Base-by-base conservation (phyloP, 2,888 invertebrate species). In the Cerceris ruficornis region DNA sequence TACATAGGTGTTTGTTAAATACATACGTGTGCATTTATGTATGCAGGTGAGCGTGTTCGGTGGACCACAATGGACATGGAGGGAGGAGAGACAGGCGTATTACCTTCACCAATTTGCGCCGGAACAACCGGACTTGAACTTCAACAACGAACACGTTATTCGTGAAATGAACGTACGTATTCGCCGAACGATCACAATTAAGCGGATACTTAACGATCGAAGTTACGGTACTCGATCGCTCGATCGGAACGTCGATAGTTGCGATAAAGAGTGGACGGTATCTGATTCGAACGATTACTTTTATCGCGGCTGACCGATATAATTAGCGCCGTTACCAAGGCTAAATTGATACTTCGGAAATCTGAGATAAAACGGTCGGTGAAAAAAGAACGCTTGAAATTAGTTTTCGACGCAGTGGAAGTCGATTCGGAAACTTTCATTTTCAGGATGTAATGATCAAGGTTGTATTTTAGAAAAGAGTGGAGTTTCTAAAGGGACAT, bases 61-160 rank as follows among this genome's bases (percentile, higher is more conserved):
- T 13, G 93, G 93, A 1, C 86, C 93, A 6, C 94, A 93, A 0
- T 95, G 95, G 95, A 90, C 91, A 5, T 94, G 91, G 89, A 91
- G 92, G 65, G 88, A 87, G 0, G 84, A 86, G 4, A 87, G 94
- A 43, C 73, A 91, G 13, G 91, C 93, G 80, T 95, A 91, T 88
- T 95, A 94, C 83, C 92, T 94, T 50, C 95, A 95, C 84, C 93
- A 94, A 73, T 95, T 94, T 81, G 90, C 93, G 7, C 74, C 85
- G 0, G 89, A 93, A 50, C 94, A 95, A 84, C 94, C 95, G 0
- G 95, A 95, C 87, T 89, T 95, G 0, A 94, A 95, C 88, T 94
- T 91, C 81, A 86, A 92, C 7, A 93, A 93, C 86, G 83, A 90
- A 0, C 41, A 79, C 2, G 92, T 93, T 9, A 67, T 81, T 7